Evolutionary conservation across 2,113 vertebrate genomes (phyloP), one percentile per base, ranked within the genome.

Genomic region (Paralichthys olivaceus): DNA sequence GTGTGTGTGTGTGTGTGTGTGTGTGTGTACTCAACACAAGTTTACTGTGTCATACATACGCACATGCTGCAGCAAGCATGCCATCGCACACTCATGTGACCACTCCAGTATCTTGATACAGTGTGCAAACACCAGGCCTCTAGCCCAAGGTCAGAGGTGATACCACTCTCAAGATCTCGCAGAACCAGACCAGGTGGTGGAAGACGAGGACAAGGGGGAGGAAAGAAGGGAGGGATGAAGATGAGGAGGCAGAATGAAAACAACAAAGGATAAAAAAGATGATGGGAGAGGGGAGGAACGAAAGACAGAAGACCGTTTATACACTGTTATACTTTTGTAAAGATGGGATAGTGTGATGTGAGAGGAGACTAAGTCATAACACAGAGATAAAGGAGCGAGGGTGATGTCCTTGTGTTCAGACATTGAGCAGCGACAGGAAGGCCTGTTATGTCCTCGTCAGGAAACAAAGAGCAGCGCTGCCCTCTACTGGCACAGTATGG

Each of bases 121-220:
- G 23, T 61, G 43, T 51, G 70, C 78, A 79, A 83, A 85, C 77
- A 83, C 34, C 2, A 6, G 53, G 54, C 62, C 76, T 58, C 60
- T 19, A 70, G 62, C 68, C 66, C 89, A 92, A 91, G 87, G 91
- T 90, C 87, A 89, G 80, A 89, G 86, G 65, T 84, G 80, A 77
- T 72, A 60, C 0, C 32, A 13, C 8, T 32, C 55, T 56, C 60
- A 64, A 54, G 45, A 75, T 57, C 77, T 3, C 37, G 32, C 32
- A 63, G 64, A 67, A 60, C 19, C 20, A 76, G 32, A 54, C 7
- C 23, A 77, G 53, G 4, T 17, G 51, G 19, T 17, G 47, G 61
- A 43, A 6, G n/a, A 60, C 43, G 34, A 74, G 55, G 60, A 77
- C 43, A 55, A 66, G 64, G 60, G 23, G 37, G 51, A n/a, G 32